Percentiles rank a stretch among this genome's conserved stretches.
phyloP scores from a whole-genome alignment of 2,888 invertebrate genomes.

The Cyclophora albipunctata region DNA sequence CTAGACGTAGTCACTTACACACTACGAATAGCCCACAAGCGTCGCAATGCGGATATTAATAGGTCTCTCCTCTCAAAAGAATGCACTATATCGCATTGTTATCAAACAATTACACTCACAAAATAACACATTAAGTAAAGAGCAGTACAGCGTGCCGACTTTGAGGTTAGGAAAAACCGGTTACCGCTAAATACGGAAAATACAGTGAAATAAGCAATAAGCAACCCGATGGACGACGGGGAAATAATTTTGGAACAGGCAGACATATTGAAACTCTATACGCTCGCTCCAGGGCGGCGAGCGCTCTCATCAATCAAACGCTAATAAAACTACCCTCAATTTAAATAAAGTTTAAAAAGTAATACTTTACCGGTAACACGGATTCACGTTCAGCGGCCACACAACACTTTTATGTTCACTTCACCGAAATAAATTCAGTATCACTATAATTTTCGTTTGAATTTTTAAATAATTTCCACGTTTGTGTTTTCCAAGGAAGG shows the following conservation, averaged over 20 bases:
- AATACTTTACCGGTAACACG: conserved; percentile 60
- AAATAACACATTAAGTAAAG: conserved; percentile 3
- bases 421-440: conserved; percentile 20
- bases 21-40: conserved; percentile 5
- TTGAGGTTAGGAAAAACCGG: conserved; percentile 55
- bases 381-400: conserved; percentile 43
- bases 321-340: conserved; percentile 32
- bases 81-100: conserved; percentile 13
- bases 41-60: conserved; percentile 21
- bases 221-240: conserved; percentile 42
- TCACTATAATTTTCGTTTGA: too few species aligned
- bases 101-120: conserved; percentile 13
- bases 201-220: conserved; percentile 21
- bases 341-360: conserved; percentile 29
- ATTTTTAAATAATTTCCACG: conserved; percentile 35
- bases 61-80: conserved; percentile 4
- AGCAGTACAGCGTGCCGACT: conserved; percentile 18
- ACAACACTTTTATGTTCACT: conserved; percentile 59
- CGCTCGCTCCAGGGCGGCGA: conserved; percentile 54
- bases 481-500: conserved; percentile 34
- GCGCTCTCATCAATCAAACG: conserved; percentile 33
- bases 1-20: conserved; percentile 10
- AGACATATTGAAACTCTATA: conserved; percentile 69
- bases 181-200: conserved; percentile 28
- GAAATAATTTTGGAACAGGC: conserved; percentile 60